A percentile compares a stretch with the other conserved stretches of the same genome.
Evolutionary conservation across 2,888 invertebrate species (phyloP).

Genomic region (Oithona nana): DNA sequence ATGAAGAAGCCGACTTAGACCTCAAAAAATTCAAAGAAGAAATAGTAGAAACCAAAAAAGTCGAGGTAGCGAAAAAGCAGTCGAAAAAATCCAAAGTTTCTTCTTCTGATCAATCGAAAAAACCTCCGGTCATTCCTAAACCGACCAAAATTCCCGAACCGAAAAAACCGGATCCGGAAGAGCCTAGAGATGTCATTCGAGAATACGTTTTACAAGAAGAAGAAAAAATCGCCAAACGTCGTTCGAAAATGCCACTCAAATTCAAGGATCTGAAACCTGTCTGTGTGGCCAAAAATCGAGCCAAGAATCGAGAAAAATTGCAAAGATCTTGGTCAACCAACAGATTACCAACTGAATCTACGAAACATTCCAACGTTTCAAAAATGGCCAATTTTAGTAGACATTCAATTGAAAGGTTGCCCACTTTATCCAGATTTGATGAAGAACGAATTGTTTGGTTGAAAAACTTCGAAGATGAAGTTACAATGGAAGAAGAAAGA

Average conservation of each 20-base stretch:
- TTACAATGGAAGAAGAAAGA: neutral
- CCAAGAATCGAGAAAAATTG: neutral
- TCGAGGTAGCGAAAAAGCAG: no score
- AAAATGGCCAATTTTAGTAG: neutral
- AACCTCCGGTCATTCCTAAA: no score
- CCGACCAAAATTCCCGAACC: no score
- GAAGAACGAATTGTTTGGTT: constrained; percentile 15
- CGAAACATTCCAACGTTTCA: neutral
- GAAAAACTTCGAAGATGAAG: constrained; percentile 15
- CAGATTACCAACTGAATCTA: neutral
- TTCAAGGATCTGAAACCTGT: neutral
- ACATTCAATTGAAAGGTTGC: constrained; percentile 11
- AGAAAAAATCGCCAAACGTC: neutral
- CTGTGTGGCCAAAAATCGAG: neutral
- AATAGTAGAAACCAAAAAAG: no score
- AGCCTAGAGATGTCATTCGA: neutral
- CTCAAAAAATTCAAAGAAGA: no score
- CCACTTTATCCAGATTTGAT: constrained; percentile 12
- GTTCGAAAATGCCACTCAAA: neutral
- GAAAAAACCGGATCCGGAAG: no score
- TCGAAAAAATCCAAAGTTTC: no score
- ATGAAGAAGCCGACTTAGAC: no score
- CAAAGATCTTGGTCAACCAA: neutral
- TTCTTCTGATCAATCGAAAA: no score
- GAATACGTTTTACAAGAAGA: neutral